A percentile compares a stretch with the other conserved stretches of the same genome.
Conservation (phyloP, 2,888 invertebrate species). For the Minunthozetes semirufus region DNA sequence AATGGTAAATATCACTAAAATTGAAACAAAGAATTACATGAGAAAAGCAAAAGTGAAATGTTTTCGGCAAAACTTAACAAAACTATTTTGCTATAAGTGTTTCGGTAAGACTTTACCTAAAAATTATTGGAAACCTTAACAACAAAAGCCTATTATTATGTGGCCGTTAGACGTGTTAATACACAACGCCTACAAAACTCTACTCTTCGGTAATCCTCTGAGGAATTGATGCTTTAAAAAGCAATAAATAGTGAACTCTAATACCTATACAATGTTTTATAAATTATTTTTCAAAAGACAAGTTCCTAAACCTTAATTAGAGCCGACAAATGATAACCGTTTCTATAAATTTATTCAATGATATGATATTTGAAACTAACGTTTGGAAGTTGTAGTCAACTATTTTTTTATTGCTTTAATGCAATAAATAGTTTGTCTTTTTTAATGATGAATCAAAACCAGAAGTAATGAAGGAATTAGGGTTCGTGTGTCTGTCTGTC, state of each 20-base stretch:
- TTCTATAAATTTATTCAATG: constrained; percentile 1
- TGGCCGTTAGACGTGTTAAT: constrained; percentile 20
- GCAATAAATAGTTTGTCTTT: constrained; percentile 1
- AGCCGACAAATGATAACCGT: not conserved
- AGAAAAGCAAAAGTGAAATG: too few species aligned
- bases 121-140: not conserved
- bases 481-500: not conserved
- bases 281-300: not conserved
- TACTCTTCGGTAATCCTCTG: not conserved
- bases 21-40: too few species aligned
- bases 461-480: not conserved
- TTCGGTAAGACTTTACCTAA: not conserved
- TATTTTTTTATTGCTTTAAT: not conserved
- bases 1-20: too few species aligned
- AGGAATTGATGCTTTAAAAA: not conserved
- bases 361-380: not conserved
- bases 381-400: not conserved
- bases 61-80: too few species aligned
- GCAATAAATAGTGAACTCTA: not conserved
- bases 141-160: constrained; percentile 24
- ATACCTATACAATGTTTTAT: not conserved
- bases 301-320: not conserved
- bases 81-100: not conserved
- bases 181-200: constrained; percentile 3
- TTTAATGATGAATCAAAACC: not conserved